These are phyloP conservation scores for Ectemnius cavifrons DNA, from an alignment of 2,888 invertebrate genomes.

Conservation along the genomic window DNA sequence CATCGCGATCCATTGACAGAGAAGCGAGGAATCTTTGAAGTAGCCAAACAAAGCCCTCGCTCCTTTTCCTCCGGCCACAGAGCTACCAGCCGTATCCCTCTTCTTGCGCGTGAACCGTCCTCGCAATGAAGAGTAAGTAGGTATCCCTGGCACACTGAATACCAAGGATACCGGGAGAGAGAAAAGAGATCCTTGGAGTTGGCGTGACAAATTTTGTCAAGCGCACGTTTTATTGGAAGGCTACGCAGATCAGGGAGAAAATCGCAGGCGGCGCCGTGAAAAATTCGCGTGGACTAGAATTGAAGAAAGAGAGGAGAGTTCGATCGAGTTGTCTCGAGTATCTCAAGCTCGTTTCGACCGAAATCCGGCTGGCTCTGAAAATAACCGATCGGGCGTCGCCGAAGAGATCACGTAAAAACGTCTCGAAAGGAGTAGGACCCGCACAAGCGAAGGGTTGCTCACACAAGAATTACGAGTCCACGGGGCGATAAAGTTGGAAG, in stretches of 20 bases:
- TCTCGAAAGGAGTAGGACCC: slow-evolving; percentile 40
- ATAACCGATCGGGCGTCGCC: slow-evolving; percentile 58
- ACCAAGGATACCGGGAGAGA: too few relatives aligned
- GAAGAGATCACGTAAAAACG: slow-evolving; percentile 53
- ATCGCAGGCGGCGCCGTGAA: slow-evolving; percentile 2
- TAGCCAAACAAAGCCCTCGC: slow-evolving; percentile 41
- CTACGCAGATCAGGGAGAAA: neutral
- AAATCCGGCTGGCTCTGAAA: slow-evolving; percentile 39
- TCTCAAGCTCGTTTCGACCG: slow-evolving; percentile 13
- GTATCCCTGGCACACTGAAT: neutral
- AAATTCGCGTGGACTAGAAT: slow-evolving; percentile 4
- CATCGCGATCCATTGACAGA: slow-evolving; percentile 34
- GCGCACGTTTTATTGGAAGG: neutral
- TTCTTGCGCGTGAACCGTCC: neutral
- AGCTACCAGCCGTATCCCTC: neutral
- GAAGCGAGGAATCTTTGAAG: slow-evolving; percentile 56
- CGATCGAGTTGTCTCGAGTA: too few relatives aligned
- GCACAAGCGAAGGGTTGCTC: slow-evolving; percentile 58
- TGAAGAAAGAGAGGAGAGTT: slow-evolving; percentile 3
- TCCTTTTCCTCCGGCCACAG: neutral
- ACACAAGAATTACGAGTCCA: slow-evolving; percentile 74
- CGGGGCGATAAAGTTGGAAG: slow-evolving; percentile 73
- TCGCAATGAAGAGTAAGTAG: neutral
- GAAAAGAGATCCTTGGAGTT: neutral
- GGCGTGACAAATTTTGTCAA: slow-evolving; percentile 9